phyloP scores from a whole-genome alignment of 92 coral and sea anemone species.

The Phenganax subtilis region DNA sequence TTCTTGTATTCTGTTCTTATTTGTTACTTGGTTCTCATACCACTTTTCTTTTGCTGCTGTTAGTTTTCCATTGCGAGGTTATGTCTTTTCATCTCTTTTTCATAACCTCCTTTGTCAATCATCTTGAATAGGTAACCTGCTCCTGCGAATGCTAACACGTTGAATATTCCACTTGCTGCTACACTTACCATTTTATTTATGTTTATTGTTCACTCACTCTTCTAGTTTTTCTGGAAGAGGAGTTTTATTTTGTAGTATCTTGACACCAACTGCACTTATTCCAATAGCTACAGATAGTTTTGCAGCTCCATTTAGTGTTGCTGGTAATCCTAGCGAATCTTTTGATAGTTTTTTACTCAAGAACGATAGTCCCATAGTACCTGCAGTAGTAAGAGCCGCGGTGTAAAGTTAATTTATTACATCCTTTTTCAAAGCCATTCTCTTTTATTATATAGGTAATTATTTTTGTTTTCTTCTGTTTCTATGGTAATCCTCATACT shows the following conservation, averaged over 20 bases:
- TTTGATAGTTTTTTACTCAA: not conserved
- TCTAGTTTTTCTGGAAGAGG: not conserved
- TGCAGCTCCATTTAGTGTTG: not conserved
- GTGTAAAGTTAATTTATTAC: not conserved
- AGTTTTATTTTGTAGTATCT: not conserved
- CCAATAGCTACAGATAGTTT: not conserved
- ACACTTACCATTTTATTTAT: not conserved
- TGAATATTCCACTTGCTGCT: not conserved
- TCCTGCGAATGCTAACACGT: not conserved
- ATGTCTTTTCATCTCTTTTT: not conserved
- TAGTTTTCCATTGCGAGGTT: not conserved
- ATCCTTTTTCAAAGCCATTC: no score
- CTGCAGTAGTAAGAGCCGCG: not conserved
- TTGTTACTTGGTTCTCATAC: not conserved
- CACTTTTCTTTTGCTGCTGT: not conserved
- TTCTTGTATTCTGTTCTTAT: not conserved
- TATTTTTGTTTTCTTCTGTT: not conserved
- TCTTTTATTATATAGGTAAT: no score
- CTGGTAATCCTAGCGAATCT: slow-evolving; percentile 1
- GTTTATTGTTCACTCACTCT: not conserved
- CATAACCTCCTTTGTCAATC: not conserved
- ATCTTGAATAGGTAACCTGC: no score
- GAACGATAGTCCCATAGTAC: not conserved
- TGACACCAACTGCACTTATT: not conserved
- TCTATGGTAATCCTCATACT: not conserved